phyloP scores from a whole-genome alignment of 53 echinoderm and acorn worm species.

The Zoroaster sp. region DNA sequence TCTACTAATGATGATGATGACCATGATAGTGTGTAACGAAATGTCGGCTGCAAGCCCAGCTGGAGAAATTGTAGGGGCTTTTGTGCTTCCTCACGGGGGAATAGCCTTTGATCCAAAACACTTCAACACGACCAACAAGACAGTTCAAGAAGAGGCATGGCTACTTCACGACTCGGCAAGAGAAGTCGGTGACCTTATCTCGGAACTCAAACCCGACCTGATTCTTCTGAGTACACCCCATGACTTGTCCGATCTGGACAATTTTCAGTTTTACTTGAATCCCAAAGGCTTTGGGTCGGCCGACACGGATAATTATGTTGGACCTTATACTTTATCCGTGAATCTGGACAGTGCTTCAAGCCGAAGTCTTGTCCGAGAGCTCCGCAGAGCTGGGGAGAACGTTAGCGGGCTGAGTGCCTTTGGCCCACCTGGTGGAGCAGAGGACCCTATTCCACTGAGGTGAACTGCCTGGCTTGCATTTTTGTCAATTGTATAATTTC shows the following conservation, averaged over 20 bases:
- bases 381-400: not conserved
- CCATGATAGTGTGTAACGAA: not conserved
- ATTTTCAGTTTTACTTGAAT: slow-evolving; percentile 54
- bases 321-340: slow-evolving; percentile 33
- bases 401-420: slow-evolving; percentile 58
- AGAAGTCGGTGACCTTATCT: slow-evolving; percentile 18
- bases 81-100: slow-evolving; percentile 67
- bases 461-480: too few relatives aligned
- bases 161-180: slow-evolving; percentile 47
- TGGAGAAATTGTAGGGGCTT: slow-evolving; percentile 51
- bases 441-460: slow-evolving; percentile 58
- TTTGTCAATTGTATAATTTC: not conserved
- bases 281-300: slow-evolving; percentile 41
- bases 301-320: slow-evolving; percentile 58
- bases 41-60: not conserved
- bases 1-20: not conserved
- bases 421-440: slow-evolving; percentile 56
- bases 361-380: slow-evolving; percentile 6
- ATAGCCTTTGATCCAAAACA: slow-evolving; percentile 55
- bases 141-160: slow-evolving; percentile 35
- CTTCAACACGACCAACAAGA: slow-evolving; percentile 66
- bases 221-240: slow-evolving; percentile 70
- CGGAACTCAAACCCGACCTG: slow-evolving; percentile 42
- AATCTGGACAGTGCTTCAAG: slow-evolving; percentile 32
- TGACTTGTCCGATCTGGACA: slow-evolving; percentile 49